Evolutionary conservation across 2,888 invertebrate species (phyloP).

Genomic region (Drosophila histrio): DNA sequence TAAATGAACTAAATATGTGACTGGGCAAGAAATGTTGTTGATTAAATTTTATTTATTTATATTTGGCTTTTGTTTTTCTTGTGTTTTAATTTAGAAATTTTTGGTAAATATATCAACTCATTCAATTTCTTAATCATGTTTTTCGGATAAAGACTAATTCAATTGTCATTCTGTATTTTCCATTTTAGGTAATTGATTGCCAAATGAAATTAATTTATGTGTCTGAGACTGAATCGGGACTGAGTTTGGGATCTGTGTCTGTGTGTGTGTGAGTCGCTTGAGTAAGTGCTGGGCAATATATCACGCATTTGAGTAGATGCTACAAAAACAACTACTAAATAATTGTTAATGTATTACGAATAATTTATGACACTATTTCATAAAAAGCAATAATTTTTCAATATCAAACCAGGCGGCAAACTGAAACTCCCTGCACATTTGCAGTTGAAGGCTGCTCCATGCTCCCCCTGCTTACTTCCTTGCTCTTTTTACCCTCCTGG

Average conservation of each 20-base stretch:
- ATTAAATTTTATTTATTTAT: background rate
- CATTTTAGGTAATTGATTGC: constrained; percentile 75
- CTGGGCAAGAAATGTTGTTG: background rate
- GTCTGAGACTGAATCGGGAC: constrained; percentile 27
- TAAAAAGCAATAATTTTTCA: constrained; percentile 81
- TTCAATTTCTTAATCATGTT: background rate
- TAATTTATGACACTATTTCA: constrained; percentile 81
- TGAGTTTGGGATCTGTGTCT: background rate
- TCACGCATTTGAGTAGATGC: constrained; percentile 68
- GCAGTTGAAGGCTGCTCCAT: constrained; percentile 59
- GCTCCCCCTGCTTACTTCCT: background rate
- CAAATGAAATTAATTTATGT: constrained; percentile 69
- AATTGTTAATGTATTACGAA: constrained; percentile 81
- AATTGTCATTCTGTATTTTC: constrained; percentile 29
- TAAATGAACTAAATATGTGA: background rate
- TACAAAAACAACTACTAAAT: constrained; percentile 77
- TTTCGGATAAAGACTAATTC: constrained; percentile 10
- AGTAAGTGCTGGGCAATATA: constrained; percentile 73
- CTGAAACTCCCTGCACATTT: constrained; percentile 58
- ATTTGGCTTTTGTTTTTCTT: background rate
- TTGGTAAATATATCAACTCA: background rate
- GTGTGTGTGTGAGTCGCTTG: constrained; percentile 47
- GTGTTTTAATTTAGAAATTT: background rate
- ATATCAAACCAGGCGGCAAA: constrained; percentile 78
- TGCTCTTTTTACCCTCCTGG: background rate